Base-by-base conservation (phyloP, 2,797 vertebrate species). In the Chelidonichthys spinosus region DNA sequence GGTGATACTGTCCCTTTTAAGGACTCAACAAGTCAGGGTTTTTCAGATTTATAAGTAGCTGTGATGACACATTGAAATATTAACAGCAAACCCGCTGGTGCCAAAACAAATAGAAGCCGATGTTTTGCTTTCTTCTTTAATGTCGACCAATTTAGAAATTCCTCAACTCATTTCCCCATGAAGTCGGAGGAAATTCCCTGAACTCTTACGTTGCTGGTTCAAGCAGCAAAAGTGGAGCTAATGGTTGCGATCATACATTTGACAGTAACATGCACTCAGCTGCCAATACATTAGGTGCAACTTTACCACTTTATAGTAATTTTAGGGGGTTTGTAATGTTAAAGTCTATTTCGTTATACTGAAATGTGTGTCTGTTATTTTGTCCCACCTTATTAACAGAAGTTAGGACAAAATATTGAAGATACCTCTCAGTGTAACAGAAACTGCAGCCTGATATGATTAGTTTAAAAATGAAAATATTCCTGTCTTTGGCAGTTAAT, bases 81-180 rank as follows among this genome's bases (percentile, higher is more conserved):
- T 59, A 66, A 68, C 13, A 60, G 43, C 58, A 40, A 72, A 58
- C 2, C 6, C 56, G 17, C 49, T 18, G 43, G 11, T 76, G 55
- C 74, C 69, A 79, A 37, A n/a, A 65, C 46, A 71, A 86, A 73
- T 59, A 78, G 39, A 49, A 47, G 55, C 70, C 75, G 58, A 2
- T 60, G 36, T 58, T 74, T 67, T 44, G 25, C 68, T 76, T 72
- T 85, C 43, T 63, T 76, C 72, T 74, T 79, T 82, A 70, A 81
- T 85, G 39, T 73, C 65, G 25, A 35, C 53, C 56, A 74, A 55
- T 86, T 78, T 81, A 65, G 74, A 85, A 88, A 83, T 83, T 79
- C 78, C 74, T 75, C 33, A 58, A 63, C 53, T 63, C 35, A 72
- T 71, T 78, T 78, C 63, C 66, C 56, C 64, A 33, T 56, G n/a